Conservation (phyloP, 64 coral and sea anemone species). For the Stichodactyla mertensii region DNA sequence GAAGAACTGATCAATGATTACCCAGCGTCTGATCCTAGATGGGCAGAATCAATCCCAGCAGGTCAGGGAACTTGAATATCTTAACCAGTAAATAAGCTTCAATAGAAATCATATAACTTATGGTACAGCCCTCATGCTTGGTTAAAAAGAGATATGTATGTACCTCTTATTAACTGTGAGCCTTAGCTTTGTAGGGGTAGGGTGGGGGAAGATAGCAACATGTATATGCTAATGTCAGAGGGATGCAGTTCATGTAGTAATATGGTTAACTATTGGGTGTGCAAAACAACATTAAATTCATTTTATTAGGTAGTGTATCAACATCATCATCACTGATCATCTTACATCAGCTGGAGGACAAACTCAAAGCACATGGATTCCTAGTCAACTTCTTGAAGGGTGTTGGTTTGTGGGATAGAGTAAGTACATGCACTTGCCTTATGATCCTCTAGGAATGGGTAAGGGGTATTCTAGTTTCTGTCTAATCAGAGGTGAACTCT, state of each 20-base stretch:
- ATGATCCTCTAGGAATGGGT: neutral
- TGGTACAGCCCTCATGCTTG: too few species aligned
- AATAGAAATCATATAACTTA: too few species aligned
- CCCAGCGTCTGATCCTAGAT: constrained; percentile 94
- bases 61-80: constrained; percentile 25
- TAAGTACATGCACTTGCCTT: neutral
- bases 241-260: too few species aligned
- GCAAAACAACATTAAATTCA: neutral
- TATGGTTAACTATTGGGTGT: too few species aligned
- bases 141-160: too few species aligned
- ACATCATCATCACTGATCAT: constrained; percentile 92
- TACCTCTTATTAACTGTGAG: too few species aligned
- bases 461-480: too few species aligned
- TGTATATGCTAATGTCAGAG: too few species aligned
- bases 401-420: constrained; percentile 79
- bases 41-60: constrained; percentile 94
- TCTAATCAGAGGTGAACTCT: too few species aligned
- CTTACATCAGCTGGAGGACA: constrained; percentile 92
- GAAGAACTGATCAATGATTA: constrained; percentile 93
- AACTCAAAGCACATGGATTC: constrained; percentile 90
- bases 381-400: constrained; percentile 87
- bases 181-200: too few species aligned
- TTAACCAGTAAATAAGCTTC: too few species aligned
- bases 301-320: constrained; percentile 57
- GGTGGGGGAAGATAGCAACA: too few species aligned